Conservation (phyloP, 2,113 vertebrate species). For the Heloderma charlesbogerti region DNA sequence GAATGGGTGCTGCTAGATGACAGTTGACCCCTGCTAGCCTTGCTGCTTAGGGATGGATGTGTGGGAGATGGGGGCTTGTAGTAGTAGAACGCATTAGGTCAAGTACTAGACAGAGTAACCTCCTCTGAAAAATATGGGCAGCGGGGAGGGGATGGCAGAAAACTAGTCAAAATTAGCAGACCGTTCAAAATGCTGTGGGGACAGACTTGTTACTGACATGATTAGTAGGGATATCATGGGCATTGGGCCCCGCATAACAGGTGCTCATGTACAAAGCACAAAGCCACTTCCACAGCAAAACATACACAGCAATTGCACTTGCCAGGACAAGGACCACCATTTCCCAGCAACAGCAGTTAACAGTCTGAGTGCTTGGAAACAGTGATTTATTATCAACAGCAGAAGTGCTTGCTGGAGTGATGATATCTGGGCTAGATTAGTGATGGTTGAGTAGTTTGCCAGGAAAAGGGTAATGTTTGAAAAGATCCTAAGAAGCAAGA, state of each 20-base stretch:
- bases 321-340: background rate
- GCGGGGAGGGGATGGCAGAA: background rate
- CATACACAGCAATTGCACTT: too few species aligned
- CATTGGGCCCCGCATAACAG: background rate
- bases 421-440: constrained; percentile 1
- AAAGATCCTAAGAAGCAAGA: background rate
- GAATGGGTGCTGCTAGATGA: background rate
- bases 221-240: background rate
- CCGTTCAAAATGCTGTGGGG: background rate
- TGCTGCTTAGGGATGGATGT: too few species aligned
- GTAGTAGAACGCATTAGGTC: background rate
- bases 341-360: background rate
- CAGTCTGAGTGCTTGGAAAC: background rate
- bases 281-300: background rate
- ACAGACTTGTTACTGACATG: background rate
- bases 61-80: too few species aligned
- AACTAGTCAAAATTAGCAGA: background rate
- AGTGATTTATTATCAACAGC: background rate
- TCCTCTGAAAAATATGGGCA: background rate
- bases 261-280: background rate
- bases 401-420: background rate
- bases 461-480: background rate
- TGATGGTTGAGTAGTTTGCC: background rate
- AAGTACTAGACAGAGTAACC: background rate
- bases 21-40: background rate